Evolutionary conservation across 2,888 invertebrate genomes (phyloP), one percentile per base, ranked within the genome.

Genomic region (Myathropa florea): DNA sequence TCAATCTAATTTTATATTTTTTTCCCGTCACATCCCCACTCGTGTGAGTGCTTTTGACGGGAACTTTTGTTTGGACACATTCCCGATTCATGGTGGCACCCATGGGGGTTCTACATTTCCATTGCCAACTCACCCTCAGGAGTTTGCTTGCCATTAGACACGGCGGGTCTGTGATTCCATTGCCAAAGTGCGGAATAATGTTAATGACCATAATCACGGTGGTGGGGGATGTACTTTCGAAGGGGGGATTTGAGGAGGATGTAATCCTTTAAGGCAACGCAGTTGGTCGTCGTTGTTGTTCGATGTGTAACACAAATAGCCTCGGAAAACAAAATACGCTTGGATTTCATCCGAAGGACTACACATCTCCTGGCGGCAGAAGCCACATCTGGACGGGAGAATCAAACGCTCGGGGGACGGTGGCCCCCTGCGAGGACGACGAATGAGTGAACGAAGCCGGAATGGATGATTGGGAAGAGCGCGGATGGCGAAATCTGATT

Each of bases 101-200:
- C 81, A 23, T 63, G 83, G 61, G 84, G 81, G 67, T 59, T 76
- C n/a, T 65, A 39, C 55, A 80, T 71, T n/a, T 33, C 55, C 84
- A 57, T 71, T 39, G 30, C 57, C 57, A 46, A n/a, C 46, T 1
- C 46, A 3, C 39, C 14, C n/a, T 2, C 14, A 39, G 39, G 14
- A 46, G 46, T 21, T n/a, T 46, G n/a, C 10, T n/a, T n/a, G n/a
- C n/a, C n/a, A n/a, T n/a, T n/a, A n/a, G n/a, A n/a, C 33, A 33
- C 33, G 10, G 10, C 10, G 33, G 33, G 1, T 6, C 33, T 33
- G 33, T 7, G 10, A 30, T 30, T 18, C 64, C 30, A 30, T 18
- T 72, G 78, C 46, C 71, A 86, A 86, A 86, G 86, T 86, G 86
- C 83, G 79, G 75, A 86, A 83, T 79, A 82, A 86, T 86, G 86